Conservation (phyloP, 1,140 invertebrate species). For the Tetraneura akinire region DNA sequence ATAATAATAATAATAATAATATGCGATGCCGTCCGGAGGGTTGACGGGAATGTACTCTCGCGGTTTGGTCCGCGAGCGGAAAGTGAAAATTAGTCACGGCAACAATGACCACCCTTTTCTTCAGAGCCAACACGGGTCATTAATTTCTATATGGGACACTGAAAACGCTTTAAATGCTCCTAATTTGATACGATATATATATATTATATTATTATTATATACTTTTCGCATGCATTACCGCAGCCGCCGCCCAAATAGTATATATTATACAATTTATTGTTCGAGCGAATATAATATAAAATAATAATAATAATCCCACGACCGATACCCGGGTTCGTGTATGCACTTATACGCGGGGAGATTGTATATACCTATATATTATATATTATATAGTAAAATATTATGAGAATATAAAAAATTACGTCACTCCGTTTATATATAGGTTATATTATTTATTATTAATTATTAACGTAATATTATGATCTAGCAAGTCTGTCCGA, state of each 20-base stretch:
- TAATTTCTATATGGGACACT: slow-evolving; percentile 44
- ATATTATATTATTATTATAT: too few relatives aligned
- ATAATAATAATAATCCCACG: slow-evolving; percentile 34
- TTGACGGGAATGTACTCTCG: neutral
- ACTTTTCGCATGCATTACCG: slow-evolving; percentile 35
- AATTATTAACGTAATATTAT: too few relatives aligned
- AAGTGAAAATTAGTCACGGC: slow-evolving; percentile 51
- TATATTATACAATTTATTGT: too few relatives aligned
- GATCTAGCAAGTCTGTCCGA: too few relatives aligned
- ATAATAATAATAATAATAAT: too few relatives aligned
- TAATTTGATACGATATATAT: slow-evolving; percentile 51
- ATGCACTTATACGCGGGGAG: neutral
- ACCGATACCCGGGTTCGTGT: neutral
- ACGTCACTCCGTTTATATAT: too few relatives aligned
- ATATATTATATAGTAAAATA: too few relatives aligned
- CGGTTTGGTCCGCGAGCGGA: neutral
- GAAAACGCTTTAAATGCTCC: slow-evolving; percentile 50
- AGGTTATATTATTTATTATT: too few relatives aligned
- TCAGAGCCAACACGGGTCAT: slow-evolving; percentile 47
- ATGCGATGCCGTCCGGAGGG: neutral
- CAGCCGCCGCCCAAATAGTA: neutral
- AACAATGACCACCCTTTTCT: slow-evolving; percentile 50
- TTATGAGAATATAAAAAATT: too few relatives aligned
- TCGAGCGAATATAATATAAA: slow-evolving; percentile 19
- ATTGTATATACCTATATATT: too few relatives aligned